Evolutionary conservation across 37 sponge, comb jelly and placozoan genomes (phyloP), one percentile per base, ranked within the genome.

Genomic region (Beroe forskalii): DNA sequence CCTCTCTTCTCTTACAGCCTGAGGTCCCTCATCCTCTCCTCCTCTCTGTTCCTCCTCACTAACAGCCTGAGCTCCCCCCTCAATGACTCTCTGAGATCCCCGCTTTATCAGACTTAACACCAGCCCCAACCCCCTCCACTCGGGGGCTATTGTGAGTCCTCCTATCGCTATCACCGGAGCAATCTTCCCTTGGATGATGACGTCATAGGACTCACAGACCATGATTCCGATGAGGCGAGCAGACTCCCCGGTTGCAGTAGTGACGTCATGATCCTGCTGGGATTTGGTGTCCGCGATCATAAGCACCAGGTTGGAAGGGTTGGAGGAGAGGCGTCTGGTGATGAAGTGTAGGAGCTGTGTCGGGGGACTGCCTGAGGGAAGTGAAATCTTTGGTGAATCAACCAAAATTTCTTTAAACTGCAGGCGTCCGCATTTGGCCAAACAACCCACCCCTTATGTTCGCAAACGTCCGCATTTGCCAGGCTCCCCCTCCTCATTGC

Each of bases 111-210:
- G 30, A 30, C 35, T 72, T 4, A 72, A 20, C 28, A 72, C 75
- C 9, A 72, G 75, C 3, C 75, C 75, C 75, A 32, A 35, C 4
- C 75, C 75, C 6, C 75, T 35, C 75, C 75, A 72, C 2, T 23
- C 32, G 28, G 28, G 39, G 22, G 75, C 37, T 72, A 72, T 72
- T 12, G 75, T 39, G 39, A 72, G 75, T 2, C 75, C 75, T 4
- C 75, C 75, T 14, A 72, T 72, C 40, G 75, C 35, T 33, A 72
- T 4, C 39, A 39, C 30, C 32, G 75, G 75, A 4, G 35, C 40
- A 8, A 4, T 72, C 75, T 72, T 72, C 39, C 75, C 75, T 20
- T 72, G 75, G 75, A 35, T 72, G 4, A 37, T 72, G 0, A 72
- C 75, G 9, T 72, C 40, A 37, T 35, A 72, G 8, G 40, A 20